Evolutionary conservation across 1,140 invertebrate genomes (phyloP), one percentile per base, ranked within the genome.

Genomic region (Papilio machaon): DNA sequence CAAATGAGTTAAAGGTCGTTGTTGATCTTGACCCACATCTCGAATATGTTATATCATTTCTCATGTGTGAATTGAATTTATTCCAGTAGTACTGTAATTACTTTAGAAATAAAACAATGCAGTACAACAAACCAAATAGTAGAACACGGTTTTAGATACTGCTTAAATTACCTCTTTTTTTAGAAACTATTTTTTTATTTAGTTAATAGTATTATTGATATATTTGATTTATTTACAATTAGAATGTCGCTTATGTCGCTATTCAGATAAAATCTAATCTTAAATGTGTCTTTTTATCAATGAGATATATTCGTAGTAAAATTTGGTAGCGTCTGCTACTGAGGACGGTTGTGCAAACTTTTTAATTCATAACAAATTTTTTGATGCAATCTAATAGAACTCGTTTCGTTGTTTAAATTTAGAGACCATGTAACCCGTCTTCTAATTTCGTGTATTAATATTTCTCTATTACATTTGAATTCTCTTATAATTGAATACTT

Each of bases 401-500:
- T 58, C 54, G 7, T 58, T 54, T n/a, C 17, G 15, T 47, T 47
- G 46, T 9, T 49, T 49, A 49, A 1, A 49, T 49, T 49, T 49
- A 4, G 38, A 6, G 38, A 52, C 49, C 5, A 13, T 52, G 49
- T 15, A 52, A 52, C 49, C 15, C 10, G 49, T 52, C 23, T 30
- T 30, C 23, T 30, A 30, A 30, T 30, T 30, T 30, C 49, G 49
- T 15, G 2, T 15, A 10, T 9, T 52, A 52, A 13, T 52, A 13
- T 52, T 3, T 52, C 2, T 52, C 2, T 15, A 52, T 52, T 52
- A 15, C 49, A 52, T 52, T 13, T 64, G 23, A 23, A 64, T 23
- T 64, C 60, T 64, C 9, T 64, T 64, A 49, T 80, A 73, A 35
- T 82, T 78, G 49, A 60, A 47, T 52, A 85, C 78, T 87, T 86